These are phyloP conservation scores for Trichomalopsis sarcophagae DNA, from an alignment of 1,140 invertebrate genomes.

Conservation along the genomic window DNA sequence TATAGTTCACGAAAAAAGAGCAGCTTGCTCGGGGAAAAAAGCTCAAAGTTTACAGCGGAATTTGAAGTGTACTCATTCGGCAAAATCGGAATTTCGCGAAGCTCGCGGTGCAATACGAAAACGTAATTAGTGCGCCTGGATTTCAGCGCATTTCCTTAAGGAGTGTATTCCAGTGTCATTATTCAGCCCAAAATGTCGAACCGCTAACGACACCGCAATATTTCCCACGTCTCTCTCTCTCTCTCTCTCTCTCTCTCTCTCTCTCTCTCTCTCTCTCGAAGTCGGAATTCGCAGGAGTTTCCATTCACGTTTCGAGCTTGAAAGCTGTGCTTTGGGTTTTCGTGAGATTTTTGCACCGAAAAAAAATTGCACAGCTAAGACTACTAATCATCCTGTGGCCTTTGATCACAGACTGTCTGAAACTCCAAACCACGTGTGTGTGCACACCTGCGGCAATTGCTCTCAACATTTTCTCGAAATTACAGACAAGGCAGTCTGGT, in stretches of 20 bases:
- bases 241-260: neutral
- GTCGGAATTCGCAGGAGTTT: neutral
- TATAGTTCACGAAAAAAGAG: too few species aligned
- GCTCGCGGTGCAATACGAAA: too few species aligned
- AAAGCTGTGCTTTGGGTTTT: neutral
- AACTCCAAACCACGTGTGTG: neutral
- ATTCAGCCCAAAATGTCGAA: neutral
- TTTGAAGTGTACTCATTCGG: neutral
- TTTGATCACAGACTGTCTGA: neutral
- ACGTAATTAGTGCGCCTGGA: neutral
- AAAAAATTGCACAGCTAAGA: neutral
- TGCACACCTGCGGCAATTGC: slow-evolving; percentile 13
- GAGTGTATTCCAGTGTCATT: neutral
- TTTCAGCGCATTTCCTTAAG: neutral
- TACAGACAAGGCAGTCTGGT: slow-evolving; percentile 72
- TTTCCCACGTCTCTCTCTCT: neutral
- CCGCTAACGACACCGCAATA: neutral
- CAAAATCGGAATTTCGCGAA: too few species aligned
- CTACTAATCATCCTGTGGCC: neutral
- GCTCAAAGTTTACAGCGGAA: neutral
- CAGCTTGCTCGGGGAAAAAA: too few species aligned
- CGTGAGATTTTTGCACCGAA: neutral
- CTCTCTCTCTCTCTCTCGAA: neutral
- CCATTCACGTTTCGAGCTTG: neutral
- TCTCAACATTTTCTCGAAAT: neutral